These are phyloP conservation scores for Camelus dromedarius DNA, from an alignment of 2,113 vertebrate genomes.

Conservation along the genomic window DNA sequence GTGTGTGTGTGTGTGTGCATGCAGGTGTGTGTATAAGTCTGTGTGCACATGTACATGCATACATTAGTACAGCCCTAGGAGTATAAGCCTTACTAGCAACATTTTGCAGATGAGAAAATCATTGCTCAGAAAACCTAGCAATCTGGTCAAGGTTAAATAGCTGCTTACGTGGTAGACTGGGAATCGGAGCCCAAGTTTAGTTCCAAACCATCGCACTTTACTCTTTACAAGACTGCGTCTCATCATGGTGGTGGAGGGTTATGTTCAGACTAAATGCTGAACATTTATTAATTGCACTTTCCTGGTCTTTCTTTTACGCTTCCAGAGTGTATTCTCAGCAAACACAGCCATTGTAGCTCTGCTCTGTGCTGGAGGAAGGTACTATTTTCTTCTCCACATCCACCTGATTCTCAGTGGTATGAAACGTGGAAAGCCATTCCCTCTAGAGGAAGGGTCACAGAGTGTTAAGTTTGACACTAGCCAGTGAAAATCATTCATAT, in stretches of 20 bases:
- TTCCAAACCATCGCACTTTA: background rate
- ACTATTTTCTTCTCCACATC: background rate
- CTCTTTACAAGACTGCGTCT: background rate
- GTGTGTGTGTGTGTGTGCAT: background rate
- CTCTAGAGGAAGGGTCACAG: background rate
- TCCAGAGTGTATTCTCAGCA: background rate
- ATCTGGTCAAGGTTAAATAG: slow-evolving; percentile 14
- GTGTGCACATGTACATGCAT: background rate
- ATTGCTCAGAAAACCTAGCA: background rate
- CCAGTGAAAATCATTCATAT: background rate
- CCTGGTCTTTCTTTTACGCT: background rate
- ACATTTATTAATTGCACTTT: background rate
- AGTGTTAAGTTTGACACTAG: background rate
- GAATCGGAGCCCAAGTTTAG: background rate
- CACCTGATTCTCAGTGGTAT: background rate
- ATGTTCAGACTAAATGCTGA: background rate
- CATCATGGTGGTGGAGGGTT: background rate
- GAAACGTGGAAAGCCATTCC: background rate
- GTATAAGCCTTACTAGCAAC: background rate
- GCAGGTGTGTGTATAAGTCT: background rate
- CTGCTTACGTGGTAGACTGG: background rate
- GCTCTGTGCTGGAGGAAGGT: background rate
- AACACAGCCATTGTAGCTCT: background rate
- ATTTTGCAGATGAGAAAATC: slow-evolving; percentile 42
- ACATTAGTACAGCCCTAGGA: background rate